Base-by-base conservation (phyloP, 2,888 invertebrate genomes). In the Teinopalpus imperialis region DNA sequence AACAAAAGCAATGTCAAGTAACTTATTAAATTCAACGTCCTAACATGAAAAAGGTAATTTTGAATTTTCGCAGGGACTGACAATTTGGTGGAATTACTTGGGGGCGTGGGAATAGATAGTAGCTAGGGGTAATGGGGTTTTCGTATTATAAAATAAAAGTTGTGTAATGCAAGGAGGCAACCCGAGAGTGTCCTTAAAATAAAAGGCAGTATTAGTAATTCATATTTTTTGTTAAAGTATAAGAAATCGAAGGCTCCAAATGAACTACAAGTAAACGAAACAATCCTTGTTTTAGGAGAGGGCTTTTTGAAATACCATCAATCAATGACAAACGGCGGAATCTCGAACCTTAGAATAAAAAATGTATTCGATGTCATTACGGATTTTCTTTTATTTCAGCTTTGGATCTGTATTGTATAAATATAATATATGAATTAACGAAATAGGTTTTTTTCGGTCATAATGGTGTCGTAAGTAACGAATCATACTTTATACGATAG, bases 311-410 rank as follows among this genome's bases (percentile, higher is more conserved):
- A 62, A 66, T 57, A 53, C 62, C 72, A 80, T 81, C 69, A 79
- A 79, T 81, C 77, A 79, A 68, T 68, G 72, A 69, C 73, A 68
- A 52, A 53, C 57, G 48, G 64, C 64, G 56, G 52, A 63, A 56
- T 52, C 57, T 64, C 58, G 59, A 62, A 64, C 68, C 60, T 65
- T 62, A 54, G 56, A 59, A 63, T 70, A 73, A 73, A 71, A 74
- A 72, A 63, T 56, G 55, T 60, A 61, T 64, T 54, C 53, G 57
- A 61, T 63, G 68, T 67, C 68, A 69, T 69, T 68, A 69, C 57
- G 61, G 59, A 59, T 61, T 72, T 67, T 62, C 58, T 57, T 75
- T 66, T 63, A 63, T 65, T 24, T 16, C n/a, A n/a, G n/a, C n/a
- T n/a, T n/a, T n/a, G n/a, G n/a, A n/a, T n/a, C n/a, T n/a, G n/a